Percentiles rank a stretch among this genome's conserved stretches.
These are phyloP conservation scores for Silurus asotus DNA, from an alignment of 2,113 vertebrate species.

Conservation along the genomic window DNA sequence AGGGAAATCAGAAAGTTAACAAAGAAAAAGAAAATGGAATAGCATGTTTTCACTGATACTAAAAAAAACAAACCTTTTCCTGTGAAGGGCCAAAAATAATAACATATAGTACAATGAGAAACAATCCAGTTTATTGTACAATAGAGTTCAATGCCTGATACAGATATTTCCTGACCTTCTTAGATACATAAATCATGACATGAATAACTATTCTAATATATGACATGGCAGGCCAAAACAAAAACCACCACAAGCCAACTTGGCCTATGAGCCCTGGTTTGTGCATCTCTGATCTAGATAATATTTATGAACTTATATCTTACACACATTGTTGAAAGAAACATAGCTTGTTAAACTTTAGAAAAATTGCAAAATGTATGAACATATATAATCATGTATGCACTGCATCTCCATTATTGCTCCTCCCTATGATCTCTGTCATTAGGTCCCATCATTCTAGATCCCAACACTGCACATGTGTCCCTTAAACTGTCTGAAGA, in stretches of 20 bases:
- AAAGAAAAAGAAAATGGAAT: not conserved
- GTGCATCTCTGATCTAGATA: not conserved
- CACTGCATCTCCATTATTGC: not conserved
- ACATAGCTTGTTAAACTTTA: not conserved
- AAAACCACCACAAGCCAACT: no score
- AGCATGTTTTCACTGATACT: not conserved
- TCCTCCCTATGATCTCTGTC: not conserved
- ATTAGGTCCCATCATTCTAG: constrained; percentile 43
- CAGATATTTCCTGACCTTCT: no score
- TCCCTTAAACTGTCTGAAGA: constrained; percentile 35
- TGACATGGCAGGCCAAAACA: no score
- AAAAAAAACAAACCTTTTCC: not conserved
- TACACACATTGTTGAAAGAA: not conserved
- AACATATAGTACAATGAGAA: no score
- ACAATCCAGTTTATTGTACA: no score
- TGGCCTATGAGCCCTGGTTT: no score
- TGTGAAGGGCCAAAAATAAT: no score
- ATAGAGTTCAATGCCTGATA: no score
- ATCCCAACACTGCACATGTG: constrained; percentile 44
- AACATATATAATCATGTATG: not conserved
- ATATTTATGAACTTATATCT: not conserved
- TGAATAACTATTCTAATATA: no score
- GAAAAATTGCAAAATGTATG: not conserved
- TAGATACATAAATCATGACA: no score
- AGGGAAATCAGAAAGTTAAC: not conserved